These are phyloP conservation scores for Temnothorax longispinosus DNA, from an alignment of 1,140 invertebrate species.

Conservation along the genomic window DNA sequence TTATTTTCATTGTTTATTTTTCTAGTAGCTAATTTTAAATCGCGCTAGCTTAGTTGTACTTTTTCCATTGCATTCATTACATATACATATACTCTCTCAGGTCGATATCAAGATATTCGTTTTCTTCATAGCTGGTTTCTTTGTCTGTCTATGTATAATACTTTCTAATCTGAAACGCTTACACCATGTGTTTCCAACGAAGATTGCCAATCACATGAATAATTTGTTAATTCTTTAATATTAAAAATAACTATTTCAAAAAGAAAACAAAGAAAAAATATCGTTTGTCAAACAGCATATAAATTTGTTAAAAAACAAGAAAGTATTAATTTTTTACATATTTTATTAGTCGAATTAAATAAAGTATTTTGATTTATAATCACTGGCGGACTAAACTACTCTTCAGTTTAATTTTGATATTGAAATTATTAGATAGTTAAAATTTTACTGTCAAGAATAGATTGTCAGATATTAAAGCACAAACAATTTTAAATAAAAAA, in stretches of 20 bases:
- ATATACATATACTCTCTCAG: constrained; percentile 14
- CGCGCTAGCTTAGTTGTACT: not conserved
- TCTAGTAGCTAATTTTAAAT: constrained; percentile 3
- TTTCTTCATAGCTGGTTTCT: constrained; percentile 7
- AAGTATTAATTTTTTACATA: no score
- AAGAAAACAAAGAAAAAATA: no score
- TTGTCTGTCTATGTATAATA: not conserved
- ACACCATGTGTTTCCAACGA: not conserved
- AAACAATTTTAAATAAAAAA: not conserved
- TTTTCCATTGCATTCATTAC: constrained; percentile 33
- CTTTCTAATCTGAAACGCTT: constrained; percentile 30
- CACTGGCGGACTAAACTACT: no score
- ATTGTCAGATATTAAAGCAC: not conserved
- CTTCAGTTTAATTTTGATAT: no score
- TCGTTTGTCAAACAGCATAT: no score
- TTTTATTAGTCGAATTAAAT: no score
- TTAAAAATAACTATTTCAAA: not conserved
- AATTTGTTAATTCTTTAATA: not conserved
- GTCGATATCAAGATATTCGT: constrained; percentile 12
- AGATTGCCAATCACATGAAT: not conserved
- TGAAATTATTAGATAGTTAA: no score
- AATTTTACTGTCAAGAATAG: no score
- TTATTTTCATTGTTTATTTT: not conserved
- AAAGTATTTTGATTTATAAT: no score
- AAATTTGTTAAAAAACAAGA: no score